Evolutionary conservation across 2,113 vertebrate genomes (phyloP), one percentile per base, ranked within the genome.

Genomic region (Gambusia holbrooki): DNA sequence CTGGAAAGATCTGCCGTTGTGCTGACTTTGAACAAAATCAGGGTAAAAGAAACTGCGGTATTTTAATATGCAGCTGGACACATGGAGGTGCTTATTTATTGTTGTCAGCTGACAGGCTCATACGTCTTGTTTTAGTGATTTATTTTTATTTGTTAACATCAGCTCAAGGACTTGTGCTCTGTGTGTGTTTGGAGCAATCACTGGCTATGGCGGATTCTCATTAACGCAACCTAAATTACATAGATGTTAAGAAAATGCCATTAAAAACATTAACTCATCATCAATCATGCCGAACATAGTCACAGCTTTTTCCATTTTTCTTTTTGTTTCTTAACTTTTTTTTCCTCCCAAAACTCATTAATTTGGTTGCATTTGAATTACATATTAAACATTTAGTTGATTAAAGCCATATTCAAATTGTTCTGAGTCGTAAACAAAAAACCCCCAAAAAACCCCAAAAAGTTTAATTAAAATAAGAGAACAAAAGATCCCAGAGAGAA

Each of bases 1-100:
- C 82, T 77, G 65, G 32, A 78, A 74, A 79, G 48, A 27, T 58
- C 67, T 80, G 66, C 84, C 35, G 61, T 73, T 79, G 60, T 91
- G 87, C 89, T 91, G 80, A 87, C 80, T 73, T 86, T 12, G 87
- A 87, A 71, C 74, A 90, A 90, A 85, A 74, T 81, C 77, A 69
- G 27, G 67, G 82, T 62, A 72, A 80, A 82, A 70, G 73, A 88
- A 88, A 85, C 79, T 69, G 88, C 85, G 83, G 83, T 66, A 80
- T 77, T 80, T 61, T 69, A 73, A 66, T 63, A 60, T 76, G 74
- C 51, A 70, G 72, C 74, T 88, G 84, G 83, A 90, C 84, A 80
- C 66, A 48, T 69, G 51, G 77, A 80, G 32, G 69, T 65, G 64
- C 82, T 85, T 88, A 89, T 88, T 88, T 87, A 89, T 84, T 77